Evolutionary conservation across 1,140 invertebrate genomes (phyloP).

Genomic region (Euura saliciscinereae): DNA sequence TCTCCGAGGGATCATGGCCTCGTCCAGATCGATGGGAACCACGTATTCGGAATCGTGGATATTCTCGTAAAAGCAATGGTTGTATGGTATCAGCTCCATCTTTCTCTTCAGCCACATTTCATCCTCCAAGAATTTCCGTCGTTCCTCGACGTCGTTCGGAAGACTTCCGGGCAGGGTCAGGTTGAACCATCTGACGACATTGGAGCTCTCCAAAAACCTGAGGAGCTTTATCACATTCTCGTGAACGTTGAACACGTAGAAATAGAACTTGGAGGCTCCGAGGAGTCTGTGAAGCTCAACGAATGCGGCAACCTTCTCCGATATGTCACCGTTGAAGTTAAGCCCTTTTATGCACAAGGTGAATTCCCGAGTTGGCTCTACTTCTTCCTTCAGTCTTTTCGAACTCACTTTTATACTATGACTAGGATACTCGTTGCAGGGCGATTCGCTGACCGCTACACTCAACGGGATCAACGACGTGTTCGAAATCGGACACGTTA

Average conservation of each 20-base stretch:
- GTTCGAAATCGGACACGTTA: slow-evolving; percentile 47
- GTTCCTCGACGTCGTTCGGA: slow-evolving; percentile 48
- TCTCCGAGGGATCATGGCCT: slow-evolving; percentile 70
- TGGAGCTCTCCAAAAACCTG: slow-evolving; percentile 59
- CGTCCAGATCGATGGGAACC: slow-evolving; percentile 74
- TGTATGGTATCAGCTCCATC: slow-evolving; percentile 75
- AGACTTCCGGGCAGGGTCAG: slow-evolving; percentile 61
- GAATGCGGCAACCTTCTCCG: slow-evolving; percentile 69
- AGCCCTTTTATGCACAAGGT: slow-evolving; percentile 76
- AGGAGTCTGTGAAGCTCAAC: slow-evolving; percentile 70
- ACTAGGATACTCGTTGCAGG: slow-evolving; percentile 52
- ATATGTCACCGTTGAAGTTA: slow-evolving; percentile 69
- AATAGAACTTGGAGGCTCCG: slow-evolving; percentile 68
- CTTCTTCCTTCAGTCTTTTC: slow-evolving; percentile 15
- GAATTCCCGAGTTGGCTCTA: slow-evolving; percentile 49
- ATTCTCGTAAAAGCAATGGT: slow-evolving; percentile 77
- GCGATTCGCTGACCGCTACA: slow-evolving; percentile 40
- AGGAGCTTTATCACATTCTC: slow-evolving; percentile 62
- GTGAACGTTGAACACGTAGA: slow-evolving; percentile 68
- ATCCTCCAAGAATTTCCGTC: slow-evolving; percentile 50
- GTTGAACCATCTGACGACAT: slow-evolving; percentile 62
- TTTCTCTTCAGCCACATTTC: slow-evolving; percentile 73
- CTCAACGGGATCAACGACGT: slow-evolving; percentile 28
- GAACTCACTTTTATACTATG: slow-evolving; percentile 46
- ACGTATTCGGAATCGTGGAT: slow-evolving; percentile 67